Conservation (phyloP, 2,797 vertebrate genomes). For the Staurois parvus region DNA sequence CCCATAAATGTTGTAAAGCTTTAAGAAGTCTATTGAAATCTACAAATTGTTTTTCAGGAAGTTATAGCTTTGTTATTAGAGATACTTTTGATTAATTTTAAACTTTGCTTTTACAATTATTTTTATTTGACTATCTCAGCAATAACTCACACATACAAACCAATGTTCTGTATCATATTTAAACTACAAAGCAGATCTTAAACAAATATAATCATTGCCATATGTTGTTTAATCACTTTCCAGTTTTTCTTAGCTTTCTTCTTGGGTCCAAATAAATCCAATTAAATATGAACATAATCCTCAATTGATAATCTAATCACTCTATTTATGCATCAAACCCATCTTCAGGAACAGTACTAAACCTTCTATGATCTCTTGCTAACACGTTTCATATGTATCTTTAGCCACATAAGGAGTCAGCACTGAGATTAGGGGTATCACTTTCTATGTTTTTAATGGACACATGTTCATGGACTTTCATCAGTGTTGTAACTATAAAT, state of each 20-base stretch:
- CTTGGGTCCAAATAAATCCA: slow-evolving; percentile 56
- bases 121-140: slow-evolving; percentile 42
- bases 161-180: slow-evolving; percentile 54
- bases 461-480: not conserved
- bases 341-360: slow-evolving; percentile 24
- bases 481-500: not conserved
- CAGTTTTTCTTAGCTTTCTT: slow-evolving; percentile 56
- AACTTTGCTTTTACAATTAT: slow-evolving; percentile 9
- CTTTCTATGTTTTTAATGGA: not conserved
- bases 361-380: not conserved
- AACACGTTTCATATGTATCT: not conserved
- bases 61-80: slow-evolving; percentile 12
- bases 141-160: slow-evolving; percentile 51
- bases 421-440: not conserved
- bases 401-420: not conserved
- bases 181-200: slow-evolving; percentile 55
- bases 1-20: not conserved
- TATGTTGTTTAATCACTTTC: slow-evolving; percentile 62
- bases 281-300: slow-evolving; percentile 58
- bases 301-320: slow-evolving; percentile 56
- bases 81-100: not conserved
- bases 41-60: not conserved
- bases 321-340: slow-evolving; percentile 40
- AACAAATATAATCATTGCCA: slow-evolving; percentile 55
- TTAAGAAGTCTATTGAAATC: not conserved